Percentiles rank a stretch among this genome's conserved stretches.
These are phyloP conservation scores for Lethenteron reissneri DNA, from an alignment of 2,113 vertebrate genomes.

Conservation along the genomic window DNA sequence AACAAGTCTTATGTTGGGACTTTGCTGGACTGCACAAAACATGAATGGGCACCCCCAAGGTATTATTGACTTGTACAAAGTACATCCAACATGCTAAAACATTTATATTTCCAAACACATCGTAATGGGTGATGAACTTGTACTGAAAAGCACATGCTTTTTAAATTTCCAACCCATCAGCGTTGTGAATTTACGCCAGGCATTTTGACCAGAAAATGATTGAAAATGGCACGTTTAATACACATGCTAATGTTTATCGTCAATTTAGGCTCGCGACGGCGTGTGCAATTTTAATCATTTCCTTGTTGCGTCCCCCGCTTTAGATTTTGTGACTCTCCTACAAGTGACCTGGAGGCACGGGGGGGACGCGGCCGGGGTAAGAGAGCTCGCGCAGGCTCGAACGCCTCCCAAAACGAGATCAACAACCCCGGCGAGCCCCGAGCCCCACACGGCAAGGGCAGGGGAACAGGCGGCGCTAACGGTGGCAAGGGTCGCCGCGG, in stretches of 20 bases:
- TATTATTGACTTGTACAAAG: conserved; percentile 19
- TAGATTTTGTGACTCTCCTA: conserved; percentile 97
- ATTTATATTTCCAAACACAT: not conserved
- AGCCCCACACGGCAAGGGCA: conserved; percentile 47
- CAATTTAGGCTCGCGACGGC: not conserved
- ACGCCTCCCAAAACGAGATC: conserved; percentile 57
- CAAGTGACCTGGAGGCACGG: conserved; percentile 80
- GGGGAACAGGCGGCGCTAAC: conserved; percentile 66
- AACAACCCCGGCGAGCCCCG: conserved; percentile 60
- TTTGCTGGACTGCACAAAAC: conserved; percentile 76
- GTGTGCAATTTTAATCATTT: not conserved
- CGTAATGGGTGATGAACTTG: not conserved
- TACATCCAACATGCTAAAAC: not conserved
- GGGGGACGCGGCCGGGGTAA: conserved; percentile 76
- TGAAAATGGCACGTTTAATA: not conserved
- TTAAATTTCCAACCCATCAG: not conserved
- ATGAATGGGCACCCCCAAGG: conserved; percentile 95
- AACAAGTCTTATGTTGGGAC: conserved; percentile 97
- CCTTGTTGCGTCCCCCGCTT: conserved; percentile 8
- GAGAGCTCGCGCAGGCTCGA: conserved; percentile 75
- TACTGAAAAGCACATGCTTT: not conserved
- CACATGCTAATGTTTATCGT: not conserved
- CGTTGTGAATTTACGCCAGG: not conserved
- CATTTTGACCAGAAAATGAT: not conserved
- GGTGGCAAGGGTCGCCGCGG: conserved; percentile 84